Evolutionary conservation across 53 echinoderm and acorn worm species (phyloP), one percentile per base, ranked within the genome.

Genomic region (Henricia sp.): DNA sequence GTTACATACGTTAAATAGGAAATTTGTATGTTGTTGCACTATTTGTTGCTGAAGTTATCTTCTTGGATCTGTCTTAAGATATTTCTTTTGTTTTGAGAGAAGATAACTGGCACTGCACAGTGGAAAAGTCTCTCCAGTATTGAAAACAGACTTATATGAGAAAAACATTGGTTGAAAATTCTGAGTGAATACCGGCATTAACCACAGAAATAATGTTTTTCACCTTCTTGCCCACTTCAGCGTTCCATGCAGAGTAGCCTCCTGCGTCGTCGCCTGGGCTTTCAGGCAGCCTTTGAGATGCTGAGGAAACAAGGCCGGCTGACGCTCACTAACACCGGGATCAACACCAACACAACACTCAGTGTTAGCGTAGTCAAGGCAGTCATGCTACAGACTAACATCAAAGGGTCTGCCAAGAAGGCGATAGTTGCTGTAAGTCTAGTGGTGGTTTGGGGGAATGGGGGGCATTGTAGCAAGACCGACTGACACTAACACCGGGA

Each of bases 281-380:
- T 97, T 64, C 94, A 90, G 52, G 99, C 99, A 13, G 99, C 99
- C 36, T 97, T 90, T 94, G 99, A 97, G 70, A 94, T 97, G 88
- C 78, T 97, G 16, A 77, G 99, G 43, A 63, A 91, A 14, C 96
- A 96, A 34, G 86, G 91, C 44, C 50, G 90, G 10, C 67, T 74
- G 24, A 46, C 74, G 41, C 69, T 90, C 1, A 82, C 58, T 19
- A 54, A 62, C 27, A 46, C 65, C 14, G 46, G 80, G 26, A 33
- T 37, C 41, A 59, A 36, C 56, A 50, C 13, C 57, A 91, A 89
- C 41, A 75, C 76, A 2, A 87, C 91, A 0, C 88, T 96, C 12
- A 91, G 91, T 44, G 93, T 91, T 6, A 87, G 91, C 37, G 91
- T 96, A 5, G 91, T 93, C 13, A 96, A 93, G 38, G 89, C 96